phyloP scores from a whole-genome alignment of 2,888 invertebrate genomes.

The Troglohyphantes excavatus region DNA sequence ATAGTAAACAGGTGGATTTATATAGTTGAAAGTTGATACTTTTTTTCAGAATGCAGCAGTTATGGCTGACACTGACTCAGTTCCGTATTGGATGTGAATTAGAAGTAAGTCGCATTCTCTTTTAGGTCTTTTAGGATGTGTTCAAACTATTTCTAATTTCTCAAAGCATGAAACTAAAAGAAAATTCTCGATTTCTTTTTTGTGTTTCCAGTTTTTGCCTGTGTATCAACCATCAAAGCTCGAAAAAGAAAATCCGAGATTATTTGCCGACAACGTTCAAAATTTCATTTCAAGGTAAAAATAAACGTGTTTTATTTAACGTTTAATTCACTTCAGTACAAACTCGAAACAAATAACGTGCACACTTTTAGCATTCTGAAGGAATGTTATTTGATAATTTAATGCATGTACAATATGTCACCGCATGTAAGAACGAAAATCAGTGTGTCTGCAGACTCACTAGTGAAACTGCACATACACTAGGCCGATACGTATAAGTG shows the following conservation, averaged over 20 bases:
- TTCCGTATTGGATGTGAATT: slow-evolving; percentile 91
- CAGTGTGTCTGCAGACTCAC: no score
- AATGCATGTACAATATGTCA: not conserved
- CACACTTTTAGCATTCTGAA: no score
- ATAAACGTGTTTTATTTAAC: not conserved
- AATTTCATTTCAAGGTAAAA: slow-evolving; percentile 80
- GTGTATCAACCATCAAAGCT: slow-evolving; percentile 82
- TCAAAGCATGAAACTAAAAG: not conserved
- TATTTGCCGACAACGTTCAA: slow-evolving; percentile 82
- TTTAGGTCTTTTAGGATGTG: not conserved
- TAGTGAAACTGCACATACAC: no score
- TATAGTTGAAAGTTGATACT: no score
- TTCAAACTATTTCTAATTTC: not conserved
- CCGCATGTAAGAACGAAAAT: not conserved
- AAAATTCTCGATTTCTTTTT: not conserved
- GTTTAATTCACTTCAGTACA: no score
- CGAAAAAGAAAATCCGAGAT: slow-evolving; percentile 82
- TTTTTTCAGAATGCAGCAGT: slow-evolving; percentile 87
- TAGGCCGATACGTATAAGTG: no score
- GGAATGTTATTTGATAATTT: no score
- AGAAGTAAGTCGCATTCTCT: slow-evolving; percentile 80
- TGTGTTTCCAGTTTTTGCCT: slow-evolving; percentile 80
- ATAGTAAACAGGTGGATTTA: no score
- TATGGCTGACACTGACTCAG: slow-evolving; percentile 95
- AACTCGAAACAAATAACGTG: no score